Base-by-base conservation (phyloP, 2,113 vertebrate genomes). In the Oreotragus oreotragus region DNA sequence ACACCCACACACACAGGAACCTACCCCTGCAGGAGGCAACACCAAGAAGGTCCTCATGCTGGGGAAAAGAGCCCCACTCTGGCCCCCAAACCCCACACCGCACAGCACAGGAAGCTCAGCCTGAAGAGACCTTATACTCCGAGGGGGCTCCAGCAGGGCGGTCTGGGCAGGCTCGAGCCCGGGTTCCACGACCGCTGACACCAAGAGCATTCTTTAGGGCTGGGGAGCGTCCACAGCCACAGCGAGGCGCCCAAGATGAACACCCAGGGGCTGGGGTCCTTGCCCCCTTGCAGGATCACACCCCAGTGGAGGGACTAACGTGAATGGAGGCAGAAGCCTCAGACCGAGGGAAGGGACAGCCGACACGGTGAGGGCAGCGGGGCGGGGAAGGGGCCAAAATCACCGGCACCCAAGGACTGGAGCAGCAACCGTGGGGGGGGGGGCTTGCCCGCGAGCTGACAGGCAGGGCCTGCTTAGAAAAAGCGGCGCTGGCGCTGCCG, bases 351-450 rank as follows among this genome's bases (percentile, higher is more conserved):
- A 28, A 16, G 27, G 4, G 1, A 33, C 13, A 39, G 30, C 7
- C 10, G 17, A 8, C 23, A 17, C 0, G 21, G 12, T 12, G 53
- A 51, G n/a, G 12, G 21, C 43, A 4, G 21, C 0, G 11, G 21
- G n/a, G 12, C 6, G 36, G 6, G 36, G 7, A 55, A 58, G 60
- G 87, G 2, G 16, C 6, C 14, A 7, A 27, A 21, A 55, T 3
- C 21, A 17, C 8, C 25, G 13, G 79, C 5, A 33, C 21, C 4
- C 33, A 45, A 30, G 21, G 10, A 3, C 76, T 28, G 10, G 13
- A 19, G 51, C 36, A 15, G 21, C 15, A 1, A 13, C 3, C 11
- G 39, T 1, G n/a, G n/a, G 13, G 87, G 33, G 27, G 76, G 39
- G 23, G 33, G 43, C 39, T 33, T 58, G 45, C 15, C 49, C 25